Evolutionary conservation across 2,888 invertebrate species (phyloP).

Genomic region (Microplitis manilae): DNA sequence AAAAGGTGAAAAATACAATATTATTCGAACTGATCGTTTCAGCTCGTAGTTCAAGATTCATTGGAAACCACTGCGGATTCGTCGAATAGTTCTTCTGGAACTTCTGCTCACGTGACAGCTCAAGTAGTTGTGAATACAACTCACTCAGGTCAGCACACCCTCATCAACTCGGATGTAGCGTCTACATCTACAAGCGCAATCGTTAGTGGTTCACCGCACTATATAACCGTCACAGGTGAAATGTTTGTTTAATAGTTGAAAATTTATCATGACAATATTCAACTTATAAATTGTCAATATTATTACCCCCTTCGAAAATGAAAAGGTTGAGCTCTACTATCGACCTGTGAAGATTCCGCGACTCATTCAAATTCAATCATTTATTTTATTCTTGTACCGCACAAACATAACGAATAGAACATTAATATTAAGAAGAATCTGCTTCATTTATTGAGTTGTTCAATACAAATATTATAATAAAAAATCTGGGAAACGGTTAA

Average conservation of each 20-base stretch:
- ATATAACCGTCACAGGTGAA: conserved; percentile 82
- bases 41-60: conserved; percentile 70
- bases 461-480: too few relatives aligned
- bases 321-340: too few relatives aligned
- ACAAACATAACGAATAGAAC: too few relatives aligned
- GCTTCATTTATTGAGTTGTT: too few relatives aligned
- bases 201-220: conserved; percentile 74
- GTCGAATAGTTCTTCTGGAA: conserved; percentile 75
- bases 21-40: conserved; percentile 51
- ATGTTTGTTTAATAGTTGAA: neutral
- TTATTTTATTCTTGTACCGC: too few relatives aligned
- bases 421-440: too few relatives aligned
- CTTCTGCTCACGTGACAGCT: conserved; percentile 71
- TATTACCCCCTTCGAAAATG: too few relatives aligned
- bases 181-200: conserved; percentile 72
- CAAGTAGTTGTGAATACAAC: conserved; percentile 71
- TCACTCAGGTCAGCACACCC: conserved; percentile 72
- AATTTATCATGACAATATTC: neutral
- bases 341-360: too few relatives aligned
- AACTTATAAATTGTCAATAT: too few relatives aligned
- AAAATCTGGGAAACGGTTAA: too few relatives aligned
- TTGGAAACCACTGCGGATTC: conserved; percentile 75
- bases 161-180: conserved; percentile 73
- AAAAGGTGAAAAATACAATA: conserved; percentile 2
- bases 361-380: too few relatives aligned